Evolutionary conservation across 2,113 vertebrate species (phyloP).

Genomic region (Ginglymostoma cirratum): DNA sequence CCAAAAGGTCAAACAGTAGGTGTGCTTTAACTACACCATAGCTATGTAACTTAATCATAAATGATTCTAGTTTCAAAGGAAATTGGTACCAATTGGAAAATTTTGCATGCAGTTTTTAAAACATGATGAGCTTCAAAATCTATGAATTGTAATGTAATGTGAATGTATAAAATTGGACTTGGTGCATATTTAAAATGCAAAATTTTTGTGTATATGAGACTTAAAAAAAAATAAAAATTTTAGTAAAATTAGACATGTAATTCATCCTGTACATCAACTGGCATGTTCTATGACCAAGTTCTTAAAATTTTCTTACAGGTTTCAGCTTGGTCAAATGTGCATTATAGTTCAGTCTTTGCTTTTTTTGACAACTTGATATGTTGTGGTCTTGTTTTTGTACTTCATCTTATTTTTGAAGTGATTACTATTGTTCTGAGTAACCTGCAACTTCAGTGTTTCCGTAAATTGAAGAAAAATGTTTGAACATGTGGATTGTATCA

Average conservation of each 20-base stretch:
- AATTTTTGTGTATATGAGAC: background rate
- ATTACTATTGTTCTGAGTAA: background rate
- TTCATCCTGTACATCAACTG: background rate
- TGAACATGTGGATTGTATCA: background rate
- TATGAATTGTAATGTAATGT: background rate
- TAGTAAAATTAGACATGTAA: too few relatives aligned
- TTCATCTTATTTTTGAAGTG: background rate
- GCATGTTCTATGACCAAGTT: background rate
- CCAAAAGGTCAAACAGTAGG: slow-evolving; percentile 88
- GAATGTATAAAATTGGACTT: background rate
- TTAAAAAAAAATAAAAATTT: background rate
- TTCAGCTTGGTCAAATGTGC: background rate
- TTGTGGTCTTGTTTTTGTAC: background rate
- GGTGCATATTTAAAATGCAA: background rate
- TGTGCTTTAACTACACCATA: background rate
- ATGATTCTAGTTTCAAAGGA: background rate
- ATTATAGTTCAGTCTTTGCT: background rate
- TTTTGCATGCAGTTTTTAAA: background rate
- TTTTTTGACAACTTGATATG: background rate
- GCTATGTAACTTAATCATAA: background rate
- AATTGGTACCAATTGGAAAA: background rate
- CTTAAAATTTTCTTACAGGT: background rate
- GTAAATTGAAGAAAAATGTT: background rate
- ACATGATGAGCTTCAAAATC: background rate
- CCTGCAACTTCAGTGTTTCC: background rate